Percentiles rank a stretch among this genome's conserved stretches.
Conservation (phyloP, 2,113 vertebrate species). For the Dryoscopus gambensis region DNA sequence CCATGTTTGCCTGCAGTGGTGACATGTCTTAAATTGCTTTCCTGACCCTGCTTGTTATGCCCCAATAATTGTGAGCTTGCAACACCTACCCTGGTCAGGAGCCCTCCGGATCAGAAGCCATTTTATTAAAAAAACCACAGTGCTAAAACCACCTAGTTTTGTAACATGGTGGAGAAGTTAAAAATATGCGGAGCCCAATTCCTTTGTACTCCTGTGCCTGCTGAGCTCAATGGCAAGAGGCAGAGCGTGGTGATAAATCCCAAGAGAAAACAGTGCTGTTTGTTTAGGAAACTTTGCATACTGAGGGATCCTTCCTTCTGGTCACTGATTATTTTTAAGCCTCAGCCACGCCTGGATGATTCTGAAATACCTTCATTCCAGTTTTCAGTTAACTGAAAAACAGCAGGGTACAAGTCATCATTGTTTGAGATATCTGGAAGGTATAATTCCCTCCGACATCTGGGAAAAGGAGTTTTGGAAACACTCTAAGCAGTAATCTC, state of each 20-base stretch:
- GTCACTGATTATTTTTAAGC: neutral
- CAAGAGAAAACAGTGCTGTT: neutral
- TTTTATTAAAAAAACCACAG: neutral
- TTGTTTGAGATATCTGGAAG: neutral
- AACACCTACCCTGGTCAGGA: neutral
- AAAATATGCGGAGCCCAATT: neutral
- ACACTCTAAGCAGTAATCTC: neutral
- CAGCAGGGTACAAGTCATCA: neutral
- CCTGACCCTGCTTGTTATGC: conserved; percentile 2
- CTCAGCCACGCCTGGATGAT: neutral
- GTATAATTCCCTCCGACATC: neutral
- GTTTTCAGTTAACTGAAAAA: neutral
- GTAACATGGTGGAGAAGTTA: neutral
- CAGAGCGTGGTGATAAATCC: neutral
- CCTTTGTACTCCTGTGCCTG: neutral
- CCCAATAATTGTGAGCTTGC: neutral
- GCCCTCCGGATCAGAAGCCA: neutral
- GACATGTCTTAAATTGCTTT: neutral
- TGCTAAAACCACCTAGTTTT: neutral
- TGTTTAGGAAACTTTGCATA: neutral
- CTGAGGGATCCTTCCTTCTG: neutral
- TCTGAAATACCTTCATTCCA: neutral
- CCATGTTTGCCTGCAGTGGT: neutral
- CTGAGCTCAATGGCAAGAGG: neutral
- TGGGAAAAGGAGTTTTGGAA: neutral